A percentile compares a stretch with the other conserved stretches of the same genome.
Evolutionary conservation across 1,140 invertebrate species (phyloP).

Genomic region (Papilio xuthus): DNA sequence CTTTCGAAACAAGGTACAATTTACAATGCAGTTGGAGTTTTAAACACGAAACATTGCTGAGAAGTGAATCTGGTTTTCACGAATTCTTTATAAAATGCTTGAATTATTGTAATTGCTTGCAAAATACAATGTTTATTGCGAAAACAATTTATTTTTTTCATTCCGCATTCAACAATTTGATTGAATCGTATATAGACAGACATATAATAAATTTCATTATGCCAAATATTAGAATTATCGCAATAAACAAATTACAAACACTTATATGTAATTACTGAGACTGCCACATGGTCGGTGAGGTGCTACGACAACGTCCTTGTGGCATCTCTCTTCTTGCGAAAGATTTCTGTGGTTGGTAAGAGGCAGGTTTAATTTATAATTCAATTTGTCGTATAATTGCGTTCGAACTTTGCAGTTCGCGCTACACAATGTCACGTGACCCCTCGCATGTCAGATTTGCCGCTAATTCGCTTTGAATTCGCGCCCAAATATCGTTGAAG

Average conservation of each 20-base stretch:
- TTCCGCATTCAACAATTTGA: neutral
- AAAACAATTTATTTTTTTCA: neutral
- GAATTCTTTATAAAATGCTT: neutral
- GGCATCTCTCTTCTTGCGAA: neutral
- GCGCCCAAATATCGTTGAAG: neutral
- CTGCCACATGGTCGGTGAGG: neutral
- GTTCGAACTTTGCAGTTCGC: neutral
- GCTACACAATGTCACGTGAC: neutral
- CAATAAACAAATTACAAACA: neutral
- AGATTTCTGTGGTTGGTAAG: neutral
- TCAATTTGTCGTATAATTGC: constrained; percentile 5
- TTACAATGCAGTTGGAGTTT: neutral
- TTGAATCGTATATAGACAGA: neutral
- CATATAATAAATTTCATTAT: neutral
- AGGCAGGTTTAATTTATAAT: neutral
- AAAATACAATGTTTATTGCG: neutral
- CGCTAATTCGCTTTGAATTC: neutral
- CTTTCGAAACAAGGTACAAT: neutral
- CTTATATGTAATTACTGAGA: neutral
- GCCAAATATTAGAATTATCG: neutral
- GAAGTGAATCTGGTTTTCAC: constrained; percentile 15
- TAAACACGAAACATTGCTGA: neutral
- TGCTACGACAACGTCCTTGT: no score
- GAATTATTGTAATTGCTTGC: neutral
- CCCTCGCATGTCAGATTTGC: constrained; percentile 24